These are phyloP conservation scores for Adela reaumurella DNA, from an alignment of 2,888 invertebrate genomes.

Conservation along the genomic window DNA sequence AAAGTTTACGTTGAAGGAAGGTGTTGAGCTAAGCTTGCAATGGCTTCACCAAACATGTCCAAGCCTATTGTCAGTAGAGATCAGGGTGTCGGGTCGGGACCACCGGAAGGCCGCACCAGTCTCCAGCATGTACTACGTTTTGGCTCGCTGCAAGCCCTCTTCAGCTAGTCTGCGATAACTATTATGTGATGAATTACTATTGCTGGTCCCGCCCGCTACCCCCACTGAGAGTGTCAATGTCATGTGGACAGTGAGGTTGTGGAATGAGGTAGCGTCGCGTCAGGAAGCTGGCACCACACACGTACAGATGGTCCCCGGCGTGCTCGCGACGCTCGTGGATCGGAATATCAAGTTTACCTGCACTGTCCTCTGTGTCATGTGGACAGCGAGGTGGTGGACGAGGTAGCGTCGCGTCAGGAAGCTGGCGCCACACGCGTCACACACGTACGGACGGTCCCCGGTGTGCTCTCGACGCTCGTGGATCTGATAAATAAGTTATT, in stretches of 20 bases:
- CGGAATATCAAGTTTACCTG: conserved; percentile 34
- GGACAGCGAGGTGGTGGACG: conserved; percentile 43
- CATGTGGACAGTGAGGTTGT: conserved; percentile 41
- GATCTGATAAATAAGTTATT: conserved; percentile 28
- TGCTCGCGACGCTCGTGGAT: conserved; percentile 35
- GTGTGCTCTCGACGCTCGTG: conserved; percentile 36
- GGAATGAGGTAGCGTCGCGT: conserved; percentile 36
- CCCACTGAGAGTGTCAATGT: too few relatives aligned
- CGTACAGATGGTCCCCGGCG: conserved; percentile 40
- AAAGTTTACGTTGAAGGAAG: too few relatives aligned
- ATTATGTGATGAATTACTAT: too few relatives aligned
- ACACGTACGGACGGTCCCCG: conserved; percentile 39
- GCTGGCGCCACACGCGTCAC: conserved; percentile 41
- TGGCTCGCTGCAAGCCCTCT: too few relatives aligned
- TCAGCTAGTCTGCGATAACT: too few relatives aligned
- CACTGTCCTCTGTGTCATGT: conserved; percentile 40
- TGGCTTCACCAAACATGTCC: too few relatives aligned
- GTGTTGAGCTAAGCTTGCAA: too few relatives aligned
- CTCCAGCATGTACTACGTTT: too few relatives aligned
- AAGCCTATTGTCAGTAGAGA: too few relatives aligned
- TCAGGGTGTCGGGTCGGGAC: too few relatives aligned
- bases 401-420: conserved; percentile 40
- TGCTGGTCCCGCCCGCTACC: too few relatives aligned
- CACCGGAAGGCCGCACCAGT: too few relatives aligned
- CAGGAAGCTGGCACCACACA: conserved; percentile 42